Percentiles rank a stretch among this genome's conserved stretches.
These are phyloP conservation scores for Eupithecia pulchellata DNA, from an alignment of 2,888 invertebrate species.

Conservation along the genomic window DNA sequence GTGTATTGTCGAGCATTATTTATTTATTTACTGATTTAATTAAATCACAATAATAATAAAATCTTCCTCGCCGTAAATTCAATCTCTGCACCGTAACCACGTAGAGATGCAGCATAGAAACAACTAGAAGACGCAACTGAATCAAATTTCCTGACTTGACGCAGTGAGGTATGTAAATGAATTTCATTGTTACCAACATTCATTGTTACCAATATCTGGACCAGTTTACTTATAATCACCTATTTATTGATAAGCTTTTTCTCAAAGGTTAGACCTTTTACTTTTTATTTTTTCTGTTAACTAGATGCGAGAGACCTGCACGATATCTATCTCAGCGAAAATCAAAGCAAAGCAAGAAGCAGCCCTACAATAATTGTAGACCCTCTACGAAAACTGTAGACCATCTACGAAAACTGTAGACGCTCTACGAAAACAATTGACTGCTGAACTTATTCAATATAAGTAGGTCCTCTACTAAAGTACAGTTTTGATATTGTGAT, in stretches of 20 bases:
- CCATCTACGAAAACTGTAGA: constrained; percentile 3
- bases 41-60: background rate
- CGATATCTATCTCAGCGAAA: background rate
- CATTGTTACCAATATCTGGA: no score
- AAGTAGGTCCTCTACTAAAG: background rate
- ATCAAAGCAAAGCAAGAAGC: constrained; percentile 18
- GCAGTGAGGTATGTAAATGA: constrained; percentile 45
- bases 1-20: no score
- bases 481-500: background rate
- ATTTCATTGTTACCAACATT: constrained; percentile 42
- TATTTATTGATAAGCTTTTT: background rate
- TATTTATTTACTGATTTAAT: background rate
- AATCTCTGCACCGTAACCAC: background rate
- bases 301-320: background rate
- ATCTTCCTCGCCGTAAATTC: background rate
- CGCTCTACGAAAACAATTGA: background rate
- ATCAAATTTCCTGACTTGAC: constrained; percentile 54
- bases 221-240: background rate
- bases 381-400: constrained; percentile 8
- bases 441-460: background rate
- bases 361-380: constrained; percentile 13
- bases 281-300: background rate
- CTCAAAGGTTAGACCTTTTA: background rate
- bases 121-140: constrained; percentile 50
- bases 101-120: constrained; percentile 32